Evolutionary conservation across 2,797 vertebrate genomes (phyloP).

Genomic region (Enteromius unitaeniatus): DNA sequence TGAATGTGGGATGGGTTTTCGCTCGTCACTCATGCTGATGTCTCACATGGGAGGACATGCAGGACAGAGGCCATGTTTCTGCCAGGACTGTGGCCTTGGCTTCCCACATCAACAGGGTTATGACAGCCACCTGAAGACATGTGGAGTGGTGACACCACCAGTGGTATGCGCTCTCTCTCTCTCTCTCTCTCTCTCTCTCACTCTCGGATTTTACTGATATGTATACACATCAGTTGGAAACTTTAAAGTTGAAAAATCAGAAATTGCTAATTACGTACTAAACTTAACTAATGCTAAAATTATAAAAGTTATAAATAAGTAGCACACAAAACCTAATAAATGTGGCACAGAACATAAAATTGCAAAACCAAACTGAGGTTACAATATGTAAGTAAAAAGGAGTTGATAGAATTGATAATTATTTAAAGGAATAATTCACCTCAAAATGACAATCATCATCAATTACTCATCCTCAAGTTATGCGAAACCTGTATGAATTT

Average conservation of each 20-base stretch:
- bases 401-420: no score
- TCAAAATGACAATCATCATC: no score
- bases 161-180: conserved; percentile 64
- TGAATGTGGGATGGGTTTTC: conserved; percentile 81
- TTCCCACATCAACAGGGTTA: conserved; percentile 82
- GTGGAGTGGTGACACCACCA: conserved; percentile 64
- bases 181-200: no score
- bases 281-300: not conserved
- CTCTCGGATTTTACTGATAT: not conserved
- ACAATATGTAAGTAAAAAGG: no score
- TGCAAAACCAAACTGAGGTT: no score
- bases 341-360: not conserved
- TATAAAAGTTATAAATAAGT: not conserved
- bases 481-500: not conserved
- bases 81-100: conserved; percentile 80
- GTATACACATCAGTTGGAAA: not conserved
- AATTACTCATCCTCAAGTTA: not conserved
- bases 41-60: conserved; percentile 84
- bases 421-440: no score
- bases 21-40: conserved; percentile 80
- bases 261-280: no score
- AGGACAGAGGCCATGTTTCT: conserved; percentile 76
- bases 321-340: not conserved
- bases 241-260: not conserved
- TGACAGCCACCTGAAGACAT: conserved; percentile 79